These are phyloP conservation scores for Eublepharis macularius DNA, from an alignment of 2,113 vertebrate species.

Conservation along the genomic window DNA sequence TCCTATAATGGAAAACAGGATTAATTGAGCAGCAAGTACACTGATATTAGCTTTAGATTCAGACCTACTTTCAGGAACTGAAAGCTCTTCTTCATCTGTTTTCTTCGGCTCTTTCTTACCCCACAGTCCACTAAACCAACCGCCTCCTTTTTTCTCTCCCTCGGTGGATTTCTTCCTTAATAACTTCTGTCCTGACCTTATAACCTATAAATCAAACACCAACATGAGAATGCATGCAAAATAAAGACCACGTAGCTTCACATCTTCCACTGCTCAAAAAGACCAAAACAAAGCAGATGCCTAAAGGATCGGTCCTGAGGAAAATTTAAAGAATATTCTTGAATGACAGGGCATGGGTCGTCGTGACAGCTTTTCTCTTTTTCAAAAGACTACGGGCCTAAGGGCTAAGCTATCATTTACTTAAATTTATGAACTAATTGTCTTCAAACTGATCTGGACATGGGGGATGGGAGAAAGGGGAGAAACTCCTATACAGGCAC, in stretches of 20 bases:
- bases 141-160: conserved; percentile 82
- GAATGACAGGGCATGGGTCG: neutral
- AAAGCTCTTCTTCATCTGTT: conserved; percentile 78
- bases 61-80: conserved; percentile 81
- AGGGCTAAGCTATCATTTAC: neutral
- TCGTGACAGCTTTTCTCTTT: neutral
- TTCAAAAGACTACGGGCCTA: neutral
- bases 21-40: neutral
- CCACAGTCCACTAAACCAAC: conserved; percentile 91
- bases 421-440: neutral
- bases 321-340: neutral
- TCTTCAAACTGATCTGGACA: neutral
- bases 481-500: neutral
- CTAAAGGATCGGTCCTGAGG: neutral
- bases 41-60: neutral
- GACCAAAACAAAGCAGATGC: too few relatives aligned
- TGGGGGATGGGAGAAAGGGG: too few relatives aligned
- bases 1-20: neutral
- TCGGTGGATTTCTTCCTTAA: conserved; percentile 80
- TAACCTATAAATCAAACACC: conserved; percentile 76
- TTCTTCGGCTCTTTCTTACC: conserved; percentile 85
- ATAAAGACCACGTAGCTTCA: neutral
- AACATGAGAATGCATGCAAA: neutral
- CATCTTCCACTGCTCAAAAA: neutral
- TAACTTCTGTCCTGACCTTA: conserved; percentile 91